phyloP scores from a whole-genome alignment of 2,888 invertebrate species.

The Melipona bicolor region DNA sequence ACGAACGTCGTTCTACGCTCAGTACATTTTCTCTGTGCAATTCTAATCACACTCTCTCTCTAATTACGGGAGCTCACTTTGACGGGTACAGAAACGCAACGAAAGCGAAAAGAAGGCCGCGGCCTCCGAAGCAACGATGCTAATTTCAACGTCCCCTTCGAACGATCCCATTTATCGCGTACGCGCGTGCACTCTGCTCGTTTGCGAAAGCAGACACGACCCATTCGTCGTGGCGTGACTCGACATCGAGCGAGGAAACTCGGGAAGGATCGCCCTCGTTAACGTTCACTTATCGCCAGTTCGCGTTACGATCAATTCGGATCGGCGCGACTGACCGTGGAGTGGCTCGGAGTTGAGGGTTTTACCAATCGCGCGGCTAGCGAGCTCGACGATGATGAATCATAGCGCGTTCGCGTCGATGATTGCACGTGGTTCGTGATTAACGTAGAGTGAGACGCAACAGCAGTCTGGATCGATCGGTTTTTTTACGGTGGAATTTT shows the following conservation, averaged over 20 bases:
- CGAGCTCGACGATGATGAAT: constrained; percentile 23
- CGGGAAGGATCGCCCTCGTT: constrained; percentile 34
- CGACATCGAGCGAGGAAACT: not conserved
- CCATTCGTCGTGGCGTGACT: constrained; percentile 1
- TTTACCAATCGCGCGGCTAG: constrained; percentile 42
- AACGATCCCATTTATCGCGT: not conserved
- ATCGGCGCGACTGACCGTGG: constrained; percentile 35
- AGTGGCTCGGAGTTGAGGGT: constrained; percentile 43
- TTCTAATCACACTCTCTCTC: not conserved
- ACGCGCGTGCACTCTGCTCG: not conserved
- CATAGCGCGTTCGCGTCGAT: constrained; percentile 4
- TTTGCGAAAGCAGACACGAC: not conserved
- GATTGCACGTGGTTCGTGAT: constrained; percentile 13
- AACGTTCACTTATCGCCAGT: constrained; percentile 46
- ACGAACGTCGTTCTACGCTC: no score
- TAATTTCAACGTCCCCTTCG: not conserved
- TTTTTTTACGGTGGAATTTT: not conserved
- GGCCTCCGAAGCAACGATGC: not conserved
- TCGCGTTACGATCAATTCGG: constrained; percentile 54
- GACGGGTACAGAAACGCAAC: not conserved
- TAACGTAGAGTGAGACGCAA: not conserved
- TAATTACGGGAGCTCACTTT: not conserved
- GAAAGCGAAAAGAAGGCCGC: constrained; percentile 3
- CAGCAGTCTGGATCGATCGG: not conserved
- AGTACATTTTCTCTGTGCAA: not conserved